Conservation (phyloP, 2,113 vertebrate species). For the Pseudopipra pipra region DNA sequence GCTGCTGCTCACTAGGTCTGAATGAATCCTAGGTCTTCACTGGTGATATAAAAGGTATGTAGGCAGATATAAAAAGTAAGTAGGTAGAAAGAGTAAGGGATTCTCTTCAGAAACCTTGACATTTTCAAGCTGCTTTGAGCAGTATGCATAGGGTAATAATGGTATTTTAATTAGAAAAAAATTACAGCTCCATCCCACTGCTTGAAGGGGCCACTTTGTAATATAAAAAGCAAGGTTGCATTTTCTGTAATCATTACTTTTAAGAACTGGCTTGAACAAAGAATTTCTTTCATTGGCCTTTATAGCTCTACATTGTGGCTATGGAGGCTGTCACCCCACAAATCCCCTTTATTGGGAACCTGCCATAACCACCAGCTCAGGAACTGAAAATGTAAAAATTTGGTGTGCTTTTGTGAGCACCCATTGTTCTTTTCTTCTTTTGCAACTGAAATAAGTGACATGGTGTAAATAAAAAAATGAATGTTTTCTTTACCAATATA, state of each 20-base stretch:
- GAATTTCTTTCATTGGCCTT: not conserved
- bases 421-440: not conserved
- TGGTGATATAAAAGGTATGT: not conserved
- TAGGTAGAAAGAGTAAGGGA: not conserved
- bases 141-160: not conserved
- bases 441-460: not conserved
- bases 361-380: not conserved
- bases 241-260: slow-evolving; percentile 8
- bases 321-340: not conserved
- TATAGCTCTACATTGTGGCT: not conserved
- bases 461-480: not conserved
- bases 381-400: not conserved
- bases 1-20: not conserved
- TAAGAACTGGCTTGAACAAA: not conserved
- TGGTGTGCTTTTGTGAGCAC: not conserved
- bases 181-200: not conserved
- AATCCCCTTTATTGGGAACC: not conserved
- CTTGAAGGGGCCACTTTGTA: not conserved
- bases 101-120: not conserved
- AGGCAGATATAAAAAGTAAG: not conserved
- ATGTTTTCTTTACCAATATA: not conserved
- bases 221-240: not conserved
- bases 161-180: slow-evolving; percentile 48
- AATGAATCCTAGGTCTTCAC: not conserved
- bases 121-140: not conserved